Conservation (phyloP, 2,113 vertebrate species). For the Thryonomys swinderianus region DNA sequence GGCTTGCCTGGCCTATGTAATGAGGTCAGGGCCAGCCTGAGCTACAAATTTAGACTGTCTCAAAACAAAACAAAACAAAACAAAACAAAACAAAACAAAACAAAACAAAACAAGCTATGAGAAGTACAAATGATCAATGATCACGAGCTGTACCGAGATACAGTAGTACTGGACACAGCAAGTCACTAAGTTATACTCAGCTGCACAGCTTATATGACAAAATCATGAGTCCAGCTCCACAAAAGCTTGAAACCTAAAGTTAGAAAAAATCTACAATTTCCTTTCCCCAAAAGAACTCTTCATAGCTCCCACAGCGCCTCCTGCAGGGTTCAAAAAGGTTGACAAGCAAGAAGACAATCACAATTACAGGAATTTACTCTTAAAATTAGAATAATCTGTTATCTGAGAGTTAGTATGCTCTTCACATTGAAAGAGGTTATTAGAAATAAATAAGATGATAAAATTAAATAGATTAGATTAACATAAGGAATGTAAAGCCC, state of each 20-base stretch:
- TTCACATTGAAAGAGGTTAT: neutral
- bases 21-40: too few relatives aligned
- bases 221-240: accelerated
- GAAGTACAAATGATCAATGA: neutral
- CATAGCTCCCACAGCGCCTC: neutral
- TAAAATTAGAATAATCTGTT: neutral
- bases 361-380: neutral
- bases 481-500: neutral
- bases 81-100: neutral
- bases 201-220: neutral
- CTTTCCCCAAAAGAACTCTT: neutral
- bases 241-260: too few relatives aligned
- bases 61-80: neutral
- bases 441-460: neutral
- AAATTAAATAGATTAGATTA: neutral
- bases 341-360: neutral
- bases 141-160: neutral
- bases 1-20: too few relatives aligned
- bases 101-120: neutral
- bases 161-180: neutral
- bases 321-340: neutral
- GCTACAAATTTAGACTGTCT: neutral
- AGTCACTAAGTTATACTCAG: neutral
- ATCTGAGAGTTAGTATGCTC: neutral
- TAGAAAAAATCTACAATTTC: neutral